These are phyloP conservation scores for Pocillopora damicornis DNA, from an alignment of 64 coral and sea anemone genomes.

Conservation along the genomic window DNA sequence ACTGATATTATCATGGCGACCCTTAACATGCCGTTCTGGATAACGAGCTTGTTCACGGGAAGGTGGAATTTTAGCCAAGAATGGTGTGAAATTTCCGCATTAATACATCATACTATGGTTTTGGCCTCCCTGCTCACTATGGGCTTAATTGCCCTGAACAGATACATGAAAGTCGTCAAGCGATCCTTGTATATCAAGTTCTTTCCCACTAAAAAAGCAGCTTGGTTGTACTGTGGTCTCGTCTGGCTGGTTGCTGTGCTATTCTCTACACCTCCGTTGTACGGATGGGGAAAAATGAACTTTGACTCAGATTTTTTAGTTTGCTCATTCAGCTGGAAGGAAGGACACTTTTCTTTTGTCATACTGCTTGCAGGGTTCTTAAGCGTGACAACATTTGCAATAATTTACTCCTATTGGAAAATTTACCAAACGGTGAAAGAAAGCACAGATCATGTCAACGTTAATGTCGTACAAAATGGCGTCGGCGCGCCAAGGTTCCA, in stretches of 20 bases:
- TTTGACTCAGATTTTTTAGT: slow-evolving; percentile 18
- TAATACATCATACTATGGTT: slow-evolving; percentile 24
- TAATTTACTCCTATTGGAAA: slow-evolving; percentile 49
- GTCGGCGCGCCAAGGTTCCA: neutral
- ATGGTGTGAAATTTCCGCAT: slow-evolving; percentile 25
- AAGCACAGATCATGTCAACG: slow-evolving; percentile 11
- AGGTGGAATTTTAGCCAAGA: slow-evolving; percentile 9
- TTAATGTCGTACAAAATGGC: neutral
- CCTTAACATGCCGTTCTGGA: slow-evolving; percentile 61
- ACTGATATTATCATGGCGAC: neutral
- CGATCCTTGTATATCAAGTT: slow-evolving; percentile 30
- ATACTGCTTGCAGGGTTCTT: slow-evolving; percentile 29
- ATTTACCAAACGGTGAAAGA: slow-evolving; percentile 47
- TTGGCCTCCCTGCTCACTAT: slow-evolving; percentile 32
- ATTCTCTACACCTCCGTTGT: slow-evolving; percentile 55
- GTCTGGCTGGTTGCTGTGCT: slow-evolving; percentile 41
- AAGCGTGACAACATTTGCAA: slow-evolving; percentile 21
- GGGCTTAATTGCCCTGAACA: slow-evolving; percentile 46
- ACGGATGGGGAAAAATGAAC: slow-evolving; percentile 54
- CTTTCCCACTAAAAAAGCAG: slow-evolving; percentile 24
- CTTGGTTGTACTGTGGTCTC: slow-evolving; percentile 20
- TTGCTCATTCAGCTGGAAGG: slow-evolving; percentile 54
- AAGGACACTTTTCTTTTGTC: slow-evolving; percentile 40
- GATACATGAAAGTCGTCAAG: slow-evolving; percentile 58
- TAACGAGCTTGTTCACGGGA: slow-evolving; percentile 15